Evolutionary conservation across 2,888 invertebrate genomes (phyloP), one percentile per base, ranked within the genome.

Genomic region (Cantharis lateralis): DNA sequence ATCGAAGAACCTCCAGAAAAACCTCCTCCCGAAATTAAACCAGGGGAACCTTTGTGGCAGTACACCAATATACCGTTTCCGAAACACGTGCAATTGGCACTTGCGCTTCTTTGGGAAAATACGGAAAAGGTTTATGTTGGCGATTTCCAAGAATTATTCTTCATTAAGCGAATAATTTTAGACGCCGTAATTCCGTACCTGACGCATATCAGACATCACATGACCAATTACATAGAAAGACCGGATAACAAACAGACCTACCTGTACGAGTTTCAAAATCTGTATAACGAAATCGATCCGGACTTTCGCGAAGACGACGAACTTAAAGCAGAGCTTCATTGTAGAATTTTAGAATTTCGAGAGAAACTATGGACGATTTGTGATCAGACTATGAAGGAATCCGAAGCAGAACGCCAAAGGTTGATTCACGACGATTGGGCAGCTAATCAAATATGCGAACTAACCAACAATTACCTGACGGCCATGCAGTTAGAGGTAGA

Each of bases 401-500:
- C 91, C 0, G 91, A 92, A 84, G 87, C 88, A 71, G 90, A 92
- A 83, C 88, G 91, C 66, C 86, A 86, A 24, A 83, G 87, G 10
- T 87, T 93, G 26, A 90, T 93, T 64, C 82, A 82, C 71, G 90
- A 92, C 75, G 89, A 91, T 78, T 93, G 93, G 93, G 84, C 91
- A 0, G 86, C 89, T 79, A 88, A 88, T 77, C 91, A 92, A 83
- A 84, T 91, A 7, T 88, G 89, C 15, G 87, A 90, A 68, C 86
- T 93, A 81, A 87, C 87, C 1, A 92, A 93, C 82, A 88, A 90
- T 26, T 92, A 90, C 80, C 88, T 91, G 68, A 90, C 89, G 1
- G 89, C 90, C 66, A 88, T 92, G 87, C 92, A 93, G 84, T 83
- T 90, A n/a, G 93, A 93, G 87, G 70, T 91, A 11, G 92, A 93